Percentiles rank a stretch among this genome's conserved stretches.
Conservation (phyloP, 2,888 invertebrate genomes). For the Orthonevra nobilis region DNA sequence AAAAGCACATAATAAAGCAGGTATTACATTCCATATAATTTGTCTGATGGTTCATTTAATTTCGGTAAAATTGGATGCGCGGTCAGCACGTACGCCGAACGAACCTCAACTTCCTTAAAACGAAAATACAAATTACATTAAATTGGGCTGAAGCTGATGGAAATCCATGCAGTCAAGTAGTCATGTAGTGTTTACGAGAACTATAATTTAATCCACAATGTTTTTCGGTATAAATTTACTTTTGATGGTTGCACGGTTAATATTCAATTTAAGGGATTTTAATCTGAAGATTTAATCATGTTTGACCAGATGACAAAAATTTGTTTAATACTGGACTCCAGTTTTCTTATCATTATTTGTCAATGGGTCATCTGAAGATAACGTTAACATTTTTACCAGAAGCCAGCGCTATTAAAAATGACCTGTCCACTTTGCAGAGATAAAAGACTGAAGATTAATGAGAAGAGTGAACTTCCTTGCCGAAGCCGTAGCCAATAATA, state of each 20-base stretch:
- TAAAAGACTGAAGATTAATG: too few species aligned
- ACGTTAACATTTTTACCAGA: too few species aligned
- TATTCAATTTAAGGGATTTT: background rate
- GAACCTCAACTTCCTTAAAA: conserved; percentile 15
- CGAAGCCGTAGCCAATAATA: too few species aligned
- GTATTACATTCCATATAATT: conserved; percentile 64
- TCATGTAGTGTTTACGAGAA: conserved; percentile 45
- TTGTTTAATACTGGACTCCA: too few species aligned
- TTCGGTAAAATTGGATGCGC: conserved; percentile 51
- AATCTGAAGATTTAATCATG: too few species aligned
- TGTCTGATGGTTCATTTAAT: conserved; percentile 66
- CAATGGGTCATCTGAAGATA: too few species aligned
- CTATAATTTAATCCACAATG: conserved; percentile 12
- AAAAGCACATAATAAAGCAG: conserved; percentile 36
- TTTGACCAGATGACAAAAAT: too few species aligned
- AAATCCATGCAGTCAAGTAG: conserved; percentile 32
- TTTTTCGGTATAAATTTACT: background rate
- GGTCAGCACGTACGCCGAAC: conserved; percentile 48
- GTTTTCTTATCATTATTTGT: too few species aligned
- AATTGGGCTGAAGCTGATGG: conserved; percentile 26
- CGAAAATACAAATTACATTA: conserved; percentile 48
- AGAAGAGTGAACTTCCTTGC: too few species aligned
- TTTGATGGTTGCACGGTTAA: background rate
- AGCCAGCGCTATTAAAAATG: too few species aligned
- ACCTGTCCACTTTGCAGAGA: too few species aligned